These are phyloP conservation scores for Macropodus opercularis DNA, from an alignment of 2,797 vertebrate species.

Conservation along the genomic window DNA sequence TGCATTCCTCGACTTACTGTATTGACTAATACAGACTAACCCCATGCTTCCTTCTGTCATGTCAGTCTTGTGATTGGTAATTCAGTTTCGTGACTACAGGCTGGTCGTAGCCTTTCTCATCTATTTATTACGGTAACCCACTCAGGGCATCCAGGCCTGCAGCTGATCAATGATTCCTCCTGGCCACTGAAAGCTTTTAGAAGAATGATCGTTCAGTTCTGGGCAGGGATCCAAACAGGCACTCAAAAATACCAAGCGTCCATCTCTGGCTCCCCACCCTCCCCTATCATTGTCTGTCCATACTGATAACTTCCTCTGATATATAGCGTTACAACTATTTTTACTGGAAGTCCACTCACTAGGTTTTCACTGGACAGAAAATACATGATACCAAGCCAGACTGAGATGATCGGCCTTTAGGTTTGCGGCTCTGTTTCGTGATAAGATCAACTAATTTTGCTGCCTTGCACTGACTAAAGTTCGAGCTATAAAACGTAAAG, in stretches of 20 bases:
- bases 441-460: background rate
- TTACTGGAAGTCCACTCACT: constrained; percentile 65
- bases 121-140: constrained; percentile 65
- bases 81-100: constrained; percentile 32
- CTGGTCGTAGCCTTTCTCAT: constrained; percentile 18
- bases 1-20: constrained; percentile 17
- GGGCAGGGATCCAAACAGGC: constrained; percentile 67
- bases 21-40: constrained; percentile 9
- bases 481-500: background rate
- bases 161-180: constrained; percentile 57
- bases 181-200: constrained; percentile 68
- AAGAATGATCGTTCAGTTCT: constrained; percentile 61
- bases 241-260: constrained; percentile 46
- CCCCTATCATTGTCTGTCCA: constrained; percentile 2
- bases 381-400: constrained; percentile 37
- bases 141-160: constrained; percentile 44
- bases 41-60: constrained; percentile 27
- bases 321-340: constrained; percentile 44
- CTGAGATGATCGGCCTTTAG: constrained; percentile 42
- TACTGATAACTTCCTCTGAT: constrained; percentile 36
- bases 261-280: constrained; percentile 38
- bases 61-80: constrained; percentile 30
- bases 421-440: constrained; percentile 28
- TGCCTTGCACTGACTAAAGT: background rate
- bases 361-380: constrained; percentile 32